A percentile compares a stretch with the other conserved stretches of the same genome.
phyloP scores from a whole-genome alignment of 2,797 vertebrate genomes.

The Clarias laeviceps region DNA sequence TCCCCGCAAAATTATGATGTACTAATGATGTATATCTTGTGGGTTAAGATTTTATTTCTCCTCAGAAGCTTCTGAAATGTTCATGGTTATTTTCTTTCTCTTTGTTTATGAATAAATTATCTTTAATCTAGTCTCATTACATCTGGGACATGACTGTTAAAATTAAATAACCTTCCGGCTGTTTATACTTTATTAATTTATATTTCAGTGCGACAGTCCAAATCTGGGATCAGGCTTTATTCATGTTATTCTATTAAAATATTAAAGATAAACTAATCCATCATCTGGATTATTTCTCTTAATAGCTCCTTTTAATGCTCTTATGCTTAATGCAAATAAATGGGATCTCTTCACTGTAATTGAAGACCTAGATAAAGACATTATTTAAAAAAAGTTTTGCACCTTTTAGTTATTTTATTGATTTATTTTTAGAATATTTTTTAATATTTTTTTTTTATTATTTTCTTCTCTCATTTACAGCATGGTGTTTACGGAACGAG shows the following conservation, averaged over 20 bases:
- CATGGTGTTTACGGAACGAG: conserved; percentile 96
- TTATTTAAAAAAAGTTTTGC: not conserved
- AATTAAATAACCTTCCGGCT: not conserved
- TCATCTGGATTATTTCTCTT: not conserved
- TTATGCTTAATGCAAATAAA: not conserved
- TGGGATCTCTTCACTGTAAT: not conserved
- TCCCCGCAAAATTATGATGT: not conserved
- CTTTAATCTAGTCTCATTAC: not conserved
- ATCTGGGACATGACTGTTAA: not conserved
- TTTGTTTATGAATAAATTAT: not conserved
- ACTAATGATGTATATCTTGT: not conserved
- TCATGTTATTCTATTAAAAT: not conserved
- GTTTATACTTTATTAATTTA: not conserved
- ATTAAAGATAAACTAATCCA: not conserved
- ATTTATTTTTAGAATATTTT: not conserved
- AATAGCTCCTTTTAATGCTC: not conserved
- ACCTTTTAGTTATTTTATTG: not conserved
- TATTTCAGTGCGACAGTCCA: not conserved
- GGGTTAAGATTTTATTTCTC: not conserved
- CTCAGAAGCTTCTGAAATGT: not conserved
- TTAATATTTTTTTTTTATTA: not conserved
- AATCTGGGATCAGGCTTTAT: not conserved
- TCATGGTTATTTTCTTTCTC: not conserved
- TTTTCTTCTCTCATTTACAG: conserved; percentile 65
- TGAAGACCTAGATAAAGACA: not conserved